Percentiles rank a stretch among this genome's conserved stretches.
Conservation (phyloP, 2,797 vertebrate species). For the Chaenodraco wilsoni region DNA sequence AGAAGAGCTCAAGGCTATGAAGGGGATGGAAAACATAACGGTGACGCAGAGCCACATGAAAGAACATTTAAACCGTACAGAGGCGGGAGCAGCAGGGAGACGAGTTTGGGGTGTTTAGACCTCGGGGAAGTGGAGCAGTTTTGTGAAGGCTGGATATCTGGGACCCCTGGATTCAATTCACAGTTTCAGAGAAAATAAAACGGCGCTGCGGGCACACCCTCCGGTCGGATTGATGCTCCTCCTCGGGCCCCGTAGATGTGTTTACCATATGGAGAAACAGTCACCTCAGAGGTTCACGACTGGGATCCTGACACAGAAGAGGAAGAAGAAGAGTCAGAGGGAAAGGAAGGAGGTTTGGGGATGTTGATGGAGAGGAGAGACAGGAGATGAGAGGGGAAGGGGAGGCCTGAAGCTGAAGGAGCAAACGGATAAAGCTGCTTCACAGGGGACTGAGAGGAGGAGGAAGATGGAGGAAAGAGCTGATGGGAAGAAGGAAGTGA, state of each 20-base stretch:
- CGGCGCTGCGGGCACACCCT: conserved; percentile 59
- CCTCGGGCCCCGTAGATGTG: conserved; percentile 72
- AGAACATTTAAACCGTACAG: conserved; percentile 57
- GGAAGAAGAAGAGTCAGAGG: conserved; percentile 1
- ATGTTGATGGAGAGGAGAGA: conserved; percentile 35
- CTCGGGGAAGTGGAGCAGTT: conserved; percentile 65
- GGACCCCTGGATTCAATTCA: conserved; percentile 79
- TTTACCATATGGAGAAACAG: conserved; percentile 75
- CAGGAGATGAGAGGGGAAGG: conserved; percentile 49
- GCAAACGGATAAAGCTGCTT: conserved; percentile 62
- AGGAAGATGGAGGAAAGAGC: conserved; percentile 51
- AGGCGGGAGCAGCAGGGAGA: conserved; percentile 41
- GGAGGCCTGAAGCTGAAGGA: conserved; percentile 60
- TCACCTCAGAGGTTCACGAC: conserved; percentile 87
- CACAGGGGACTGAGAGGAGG: conserved; percentile 48
- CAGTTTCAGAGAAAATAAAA: conserved; percentile 79
- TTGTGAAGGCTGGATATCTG: conserved; percentile 74
- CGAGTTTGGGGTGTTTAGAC: conserved; percentile 59
- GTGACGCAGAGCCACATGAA: conserved; percentile 64
- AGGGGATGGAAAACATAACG: conserved; percentile 63
- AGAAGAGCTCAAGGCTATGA: conserved; percentile 56
- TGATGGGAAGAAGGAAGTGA: conserved; percentile 52
- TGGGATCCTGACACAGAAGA: conserved; percentile 81
- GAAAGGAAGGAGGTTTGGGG: conserved; percentile 27
- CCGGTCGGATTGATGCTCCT: conserved; percentile 67